A percentile compares a stretch with the other conserved stretches of the same genome.
Conservation (phyloP, 2,113 vertebrate species). For the Anolis carolinensis region DNA sequence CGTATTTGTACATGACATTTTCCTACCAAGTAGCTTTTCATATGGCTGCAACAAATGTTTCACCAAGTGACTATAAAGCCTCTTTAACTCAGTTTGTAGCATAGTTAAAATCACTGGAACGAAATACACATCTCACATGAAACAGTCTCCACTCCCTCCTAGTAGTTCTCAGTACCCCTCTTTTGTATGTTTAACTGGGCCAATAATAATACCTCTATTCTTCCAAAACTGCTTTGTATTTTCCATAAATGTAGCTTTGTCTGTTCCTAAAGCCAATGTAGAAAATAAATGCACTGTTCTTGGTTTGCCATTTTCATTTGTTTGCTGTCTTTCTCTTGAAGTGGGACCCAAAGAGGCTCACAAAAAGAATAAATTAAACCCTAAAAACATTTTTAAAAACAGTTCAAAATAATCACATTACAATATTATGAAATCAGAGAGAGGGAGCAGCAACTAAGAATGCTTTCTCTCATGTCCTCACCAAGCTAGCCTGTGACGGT, state of each 20-base stretch:
- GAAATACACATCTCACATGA: background rate
- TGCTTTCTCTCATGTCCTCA: too few relatives aligned
- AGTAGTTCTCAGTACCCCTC: background rate
- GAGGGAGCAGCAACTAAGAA: too few relatives aligned
- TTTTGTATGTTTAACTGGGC: background rate
- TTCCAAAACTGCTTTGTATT: background rate
- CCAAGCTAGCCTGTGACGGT: too few relatives aligned
- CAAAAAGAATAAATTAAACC: too few relatives aligned
- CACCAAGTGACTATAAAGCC: background rate
- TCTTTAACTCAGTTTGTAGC: background rate
- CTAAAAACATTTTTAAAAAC: too few relatives aligned
- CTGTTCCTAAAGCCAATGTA: background rate
- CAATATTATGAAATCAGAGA: too few relatives aligned
- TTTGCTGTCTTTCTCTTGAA: too few relatives aligned
- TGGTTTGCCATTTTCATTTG: too few relatives aligned
- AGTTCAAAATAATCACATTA: too few relatives aligned
- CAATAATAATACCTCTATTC: background rate
- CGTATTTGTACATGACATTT: background rate
- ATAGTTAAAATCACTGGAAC: background rate
- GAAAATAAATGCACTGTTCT: background rate
- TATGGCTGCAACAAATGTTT: background rate
- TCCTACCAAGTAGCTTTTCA: background rate
- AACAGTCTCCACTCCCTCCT: background rate
- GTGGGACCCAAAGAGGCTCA: too few relatives aligned
- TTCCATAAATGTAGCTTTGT: background rate